Evolutionary conservation across 1,140 invertebrate genomes (phyloP).

Genomic region (Helicoverpa armigera): DNA sequence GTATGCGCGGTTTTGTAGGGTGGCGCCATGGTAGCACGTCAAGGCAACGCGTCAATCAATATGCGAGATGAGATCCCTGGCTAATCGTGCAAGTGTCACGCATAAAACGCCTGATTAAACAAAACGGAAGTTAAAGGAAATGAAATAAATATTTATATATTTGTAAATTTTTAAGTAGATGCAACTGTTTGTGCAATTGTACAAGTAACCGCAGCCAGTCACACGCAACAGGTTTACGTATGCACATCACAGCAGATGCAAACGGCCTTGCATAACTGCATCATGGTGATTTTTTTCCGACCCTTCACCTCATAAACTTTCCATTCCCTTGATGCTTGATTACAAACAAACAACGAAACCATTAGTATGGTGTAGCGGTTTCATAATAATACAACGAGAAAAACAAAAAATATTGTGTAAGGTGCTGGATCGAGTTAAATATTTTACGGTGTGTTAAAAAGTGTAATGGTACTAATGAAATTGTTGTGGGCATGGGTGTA

Average conservation of each 20-base stretch:
- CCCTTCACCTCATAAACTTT: slow-evolving; percentile 56
- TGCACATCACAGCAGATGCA: slow-evolving; percentile 68
- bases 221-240: slow-evolving; percentile 73
- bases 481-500: slow-evolving; percentile 63
- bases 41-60: slow-evolving; percentile 84
- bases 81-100: slow-evolving; percentile 62
- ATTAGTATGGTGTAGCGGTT: neutral
- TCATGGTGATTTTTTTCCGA: slow-evolving; percentile 58
- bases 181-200: slow-evolving; percentile 44
- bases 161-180: slow-evolving; percentile 25
- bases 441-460: slow-evolving; percentile 17
- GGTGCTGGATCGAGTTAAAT: neutral
- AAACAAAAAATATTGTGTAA: slow-evolving; percentile 15
- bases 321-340: slow-evolving; percentile 43
- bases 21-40: slow-evolving; percentile 78
- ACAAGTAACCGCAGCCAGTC: slow-evolving; percentile 53
- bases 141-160: neutral
- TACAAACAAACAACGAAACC: slow-evolving; percentile 28
- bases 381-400: neutral
- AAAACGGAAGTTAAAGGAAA: slow-evolving; percentile 25
- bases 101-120: slow-evolving; percentile 31
- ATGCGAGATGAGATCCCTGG: slow-evolving; percentile 78
- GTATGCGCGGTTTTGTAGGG: slow-evolving; percentile 79
- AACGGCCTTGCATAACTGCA: slow-evolving; percentile 62
- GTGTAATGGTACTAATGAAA: slow-evolving; percentile 57